Conservation (phyloP, 2,797 vertebrate species). For the Echiichthys vipera region DNA sequence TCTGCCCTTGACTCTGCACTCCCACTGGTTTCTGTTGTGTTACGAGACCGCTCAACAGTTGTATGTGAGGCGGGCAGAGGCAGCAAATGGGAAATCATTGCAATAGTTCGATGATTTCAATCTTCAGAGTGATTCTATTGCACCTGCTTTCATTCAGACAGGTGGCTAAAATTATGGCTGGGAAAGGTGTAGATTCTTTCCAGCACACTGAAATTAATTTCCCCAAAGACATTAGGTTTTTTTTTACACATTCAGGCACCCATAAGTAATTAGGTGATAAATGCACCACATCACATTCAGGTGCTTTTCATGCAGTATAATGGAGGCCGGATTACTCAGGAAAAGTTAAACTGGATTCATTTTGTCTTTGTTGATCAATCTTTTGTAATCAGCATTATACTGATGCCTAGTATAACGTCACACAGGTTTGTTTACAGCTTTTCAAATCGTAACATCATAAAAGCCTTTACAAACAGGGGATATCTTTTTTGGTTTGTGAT, state of each 20-base stretch:
- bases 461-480: no score
- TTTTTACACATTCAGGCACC: not conserved
- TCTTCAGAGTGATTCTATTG: constrained; percentile 11
- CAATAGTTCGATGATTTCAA: constrained; percentile 10
- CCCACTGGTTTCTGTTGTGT: not conserved
- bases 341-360: not conserved
- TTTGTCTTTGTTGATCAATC: not conserved
- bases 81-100: constrained; percentile 2
- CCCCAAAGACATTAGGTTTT: constrained; percentile 3
- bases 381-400: not conserved
- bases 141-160: constrained; percentile 12
- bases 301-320: constrained; percentile 6
- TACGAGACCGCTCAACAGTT: not conserved
- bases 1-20: not conserved
- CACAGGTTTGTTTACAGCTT: not conserved
- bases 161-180: constrained; percentile 6
- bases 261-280: constrained; percentile 14
- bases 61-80: not conserved
- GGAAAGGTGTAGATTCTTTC: not conserved
- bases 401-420: no score
- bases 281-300: constrained; percentile 14
- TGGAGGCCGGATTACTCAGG: not conserved
- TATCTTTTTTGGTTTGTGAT: no score
- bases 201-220: constrained; percentile 17
- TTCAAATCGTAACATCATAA: no score